Evolutionary conservation across 1,140 invertebrate genomes (phyloP).

Genomic region (Hesperophylax magnus): DNA sequence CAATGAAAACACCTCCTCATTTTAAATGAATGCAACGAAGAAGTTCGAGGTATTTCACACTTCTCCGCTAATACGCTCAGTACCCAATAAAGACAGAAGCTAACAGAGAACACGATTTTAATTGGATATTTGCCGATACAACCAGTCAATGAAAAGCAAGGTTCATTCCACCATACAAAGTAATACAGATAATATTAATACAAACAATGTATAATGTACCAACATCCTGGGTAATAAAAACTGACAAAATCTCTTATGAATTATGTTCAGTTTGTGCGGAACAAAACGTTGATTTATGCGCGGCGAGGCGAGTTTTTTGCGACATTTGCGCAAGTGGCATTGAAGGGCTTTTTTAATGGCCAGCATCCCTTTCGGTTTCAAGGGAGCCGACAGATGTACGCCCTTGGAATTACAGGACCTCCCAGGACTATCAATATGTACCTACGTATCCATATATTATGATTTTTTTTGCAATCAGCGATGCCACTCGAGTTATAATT

Average conservation of each 20-base stretch:
- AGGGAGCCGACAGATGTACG: slow-evolving; percentile 35
- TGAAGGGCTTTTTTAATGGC: slow-evolving; percentile 27
- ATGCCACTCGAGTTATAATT: slow-evolving; percentile 2
- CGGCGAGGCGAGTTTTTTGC: slow-evolving; percentile 18
- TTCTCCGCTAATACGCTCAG: too few relatives aligned
- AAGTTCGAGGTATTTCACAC: background rate
- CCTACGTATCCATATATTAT: slow-evolving; percentile 20
- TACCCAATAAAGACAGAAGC: too few relatives aligned
- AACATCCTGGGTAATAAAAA: background rate
- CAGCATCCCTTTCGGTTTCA: slow-evolving; percentile 20
- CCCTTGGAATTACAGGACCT: background rate
- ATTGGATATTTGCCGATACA: too few relatives aligned
- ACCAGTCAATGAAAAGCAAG: too few relatives aligned
- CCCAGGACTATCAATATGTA: slow-evolving; percentile 3
- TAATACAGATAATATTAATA: too few relatives aligned
- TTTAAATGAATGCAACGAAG: background rate
- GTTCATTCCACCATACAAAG: too few relatives aligned
- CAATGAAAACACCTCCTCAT: background rate
- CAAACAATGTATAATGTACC: background rate
- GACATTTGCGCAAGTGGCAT: slow-evolving; percentile 53
- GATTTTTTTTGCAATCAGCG: slow-evolving; percentile 43
- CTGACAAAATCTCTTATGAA: slow-evolving; percentile 4
- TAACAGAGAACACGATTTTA: too few relatives aligned
- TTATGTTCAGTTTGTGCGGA: background rate
- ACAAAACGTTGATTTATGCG: slow-evolving; percentile 44